Evolutionary conservation across 92 coral and sea anemone genomes (phyloP).

Genomic region (Phenganax subtilis): DNA sequence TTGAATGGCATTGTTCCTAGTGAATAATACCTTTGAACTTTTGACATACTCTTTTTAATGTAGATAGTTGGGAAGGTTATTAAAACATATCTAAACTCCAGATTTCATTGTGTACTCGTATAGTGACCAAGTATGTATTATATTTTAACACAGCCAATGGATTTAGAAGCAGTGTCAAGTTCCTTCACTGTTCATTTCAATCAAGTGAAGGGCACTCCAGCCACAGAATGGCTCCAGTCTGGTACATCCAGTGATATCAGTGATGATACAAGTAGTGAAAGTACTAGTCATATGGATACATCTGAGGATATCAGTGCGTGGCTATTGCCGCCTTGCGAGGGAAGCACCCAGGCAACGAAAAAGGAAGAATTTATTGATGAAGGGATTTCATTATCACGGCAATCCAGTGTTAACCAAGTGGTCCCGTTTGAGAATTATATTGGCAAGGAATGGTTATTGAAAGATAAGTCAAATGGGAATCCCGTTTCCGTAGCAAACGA

Average conservation of each 20-base stretch:
- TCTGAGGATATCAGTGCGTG: constrained; percentile 4
- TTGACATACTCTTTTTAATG: background rate
- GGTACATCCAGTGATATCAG: background rate
- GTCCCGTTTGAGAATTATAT: background rate
- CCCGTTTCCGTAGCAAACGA: background rate
- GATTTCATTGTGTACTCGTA: background rate
- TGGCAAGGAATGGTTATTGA: background rate
- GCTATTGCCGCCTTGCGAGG: background rate
- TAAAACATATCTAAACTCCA: background rate
- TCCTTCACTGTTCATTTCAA: constrained; percentile 15
- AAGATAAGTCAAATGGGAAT: background rate
- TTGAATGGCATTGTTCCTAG: background rate
- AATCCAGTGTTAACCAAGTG: background rate
- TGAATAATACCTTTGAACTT: background rate
- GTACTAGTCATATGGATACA: background rate
- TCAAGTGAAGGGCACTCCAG: constrained; percentile 16
- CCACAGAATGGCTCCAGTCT: background rate
- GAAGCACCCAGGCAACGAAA: background rate
- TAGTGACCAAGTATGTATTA: background rate
- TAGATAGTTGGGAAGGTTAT: background rate
- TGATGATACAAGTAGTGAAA: background rate
- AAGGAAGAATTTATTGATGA: background rate
- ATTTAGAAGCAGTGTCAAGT: constrained; percentile 7
- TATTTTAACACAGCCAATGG: constrained; percentile 10
- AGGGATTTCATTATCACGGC: background rate